Base-by-base conservation (phyloP, 2,888 invertebrate genomes). In the Argynnis bischoffii region DNA sequence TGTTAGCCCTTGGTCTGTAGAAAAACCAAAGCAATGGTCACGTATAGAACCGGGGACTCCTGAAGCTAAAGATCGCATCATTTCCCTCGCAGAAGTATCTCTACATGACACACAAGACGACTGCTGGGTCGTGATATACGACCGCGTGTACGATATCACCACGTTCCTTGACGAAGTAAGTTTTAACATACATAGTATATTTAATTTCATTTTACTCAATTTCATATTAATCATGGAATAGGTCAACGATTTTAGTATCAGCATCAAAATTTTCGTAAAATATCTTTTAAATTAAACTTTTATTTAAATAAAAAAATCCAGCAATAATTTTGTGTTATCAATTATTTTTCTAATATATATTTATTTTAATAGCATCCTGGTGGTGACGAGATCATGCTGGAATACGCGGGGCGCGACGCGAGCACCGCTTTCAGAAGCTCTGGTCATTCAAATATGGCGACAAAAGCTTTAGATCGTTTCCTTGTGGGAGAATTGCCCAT, bases 101-200 rank as follows among this genome's bases (percentile, higher is more conserved):
- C 94, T 94, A 79, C 98, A 98, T 80, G 97, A 97, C 80, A 92
- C 93, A 18, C 84, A 86, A 6, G 85, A 93, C 15, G 96, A 97
- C 81, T 98, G 97, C 85, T 98, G 98, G 98, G 93, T 97, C 63
- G 94, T 97, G n/a, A 94, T 98, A 57, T 96, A 96, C 84, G 97
- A 98, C 89, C 95, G 96, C 67, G 96, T 98, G 14, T 98, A 97
- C 84, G 95, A 98, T 80, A 94, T 97, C 63, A 96, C 97, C 1
- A 92, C 94, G 50, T 97, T 98, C 82, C 83, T 98, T 54, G 89
- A 94, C 73, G 94, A 95, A 93, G 95, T 95, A 86, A 89, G 85
- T 81, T 77, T 26, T 11, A 35, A 41, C 35, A 41, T 41, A 41
- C 35, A 41, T 11, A 35, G 1, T 6, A 8, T 35, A 35, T 26